A percentile compares a stretch with the other conserved stretches of the same genome.
Evolutionary conservation across 1,140 invertebrate species (phyloP).

Genomic region (Parasteatoda tepidariorum): DNA sequence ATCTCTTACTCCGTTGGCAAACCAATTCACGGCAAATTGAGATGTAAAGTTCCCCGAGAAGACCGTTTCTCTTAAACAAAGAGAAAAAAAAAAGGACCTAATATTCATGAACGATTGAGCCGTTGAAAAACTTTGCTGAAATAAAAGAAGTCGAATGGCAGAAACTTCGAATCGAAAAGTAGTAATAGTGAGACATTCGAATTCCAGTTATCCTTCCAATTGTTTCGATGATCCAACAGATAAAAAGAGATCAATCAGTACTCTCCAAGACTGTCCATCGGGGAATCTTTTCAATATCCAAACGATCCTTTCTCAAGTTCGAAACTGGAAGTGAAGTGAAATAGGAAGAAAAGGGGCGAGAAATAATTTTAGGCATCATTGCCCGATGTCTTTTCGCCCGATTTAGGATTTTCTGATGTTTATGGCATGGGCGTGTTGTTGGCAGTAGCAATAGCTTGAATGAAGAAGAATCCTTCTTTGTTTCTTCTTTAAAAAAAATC

Average conservation of each 20-base stretch:
- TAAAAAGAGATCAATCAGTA: constrained; percentile 40
- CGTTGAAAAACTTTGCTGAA: background rate
- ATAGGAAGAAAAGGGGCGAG: constrained; percentile 10
- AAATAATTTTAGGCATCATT: constrained; percentile 43
- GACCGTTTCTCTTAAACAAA: no score
- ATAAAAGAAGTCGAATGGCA: background rate
- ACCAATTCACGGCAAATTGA: no score
- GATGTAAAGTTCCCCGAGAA: no score
- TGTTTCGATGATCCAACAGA: constrained; percentile 32
- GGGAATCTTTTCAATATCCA: constrained; percentile 41
- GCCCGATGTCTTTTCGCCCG: constrained; percentile 24
- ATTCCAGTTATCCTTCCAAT: background rate
- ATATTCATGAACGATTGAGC: background rate
- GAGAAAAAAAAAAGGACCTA: no score
- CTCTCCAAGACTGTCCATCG: background rate
- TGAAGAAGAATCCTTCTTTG: background rate
- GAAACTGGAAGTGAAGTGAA: constrained; percentile 17
- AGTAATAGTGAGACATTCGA: background rate
- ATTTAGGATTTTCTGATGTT: constrained; percentile 33
- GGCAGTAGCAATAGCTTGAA: background rate
- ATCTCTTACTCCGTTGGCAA: no score
- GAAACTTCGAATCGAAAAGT: background rate
- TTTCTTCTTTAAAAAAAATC: background rate
- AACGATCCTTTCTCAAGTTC: background rate
- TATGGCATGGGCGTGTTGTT: background rate